Base-by-base conservation (phyloP, 2,113 vertebrate genomes). In the Oceanodroma tethys region DNA sequence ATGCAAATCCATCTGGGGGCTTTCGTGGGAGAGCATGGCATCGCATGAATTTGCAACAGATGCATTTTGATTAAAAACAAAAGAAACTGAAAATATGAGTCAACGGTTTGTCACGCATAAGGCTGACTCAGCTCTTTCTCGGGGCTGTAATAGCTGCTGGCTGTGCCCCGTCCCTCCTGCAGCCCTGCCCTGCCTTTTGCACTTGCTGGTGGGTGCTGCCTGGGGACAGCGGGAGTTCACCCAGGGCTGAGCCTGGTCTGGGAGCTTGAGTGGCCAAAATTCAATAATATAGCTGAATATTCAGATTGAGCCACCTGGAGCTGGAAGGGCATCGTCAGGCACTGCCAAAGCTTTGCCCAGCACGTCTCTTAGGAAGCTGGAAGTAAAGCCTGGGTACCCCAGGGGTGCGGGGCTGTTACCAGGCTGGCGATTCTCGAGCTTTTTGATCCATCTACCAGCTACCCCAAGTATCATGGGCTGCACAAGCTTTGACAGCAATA, bases 41-140 rank as follows among this genome's bases (percentile, higher is more conserved):
- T 32, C 1, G 8, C 6, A 0, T 34, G 36, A 52, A 20, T 81
- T 62, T 16, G 40, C 65, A 48, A 6, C 70, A 58, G 42, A 12
- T 10, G 17, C 42, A 0, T 62, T 88, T 45, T 16, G 22, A 36
- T 76, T 43, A 50, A 50, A 85, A 56, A 2, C 42, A 66, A 21
- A 68, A 45, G 74, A 78, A 86, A 73, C 70, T 42, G 59, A 47
- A 73, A 81, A 47, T 29, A 19, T 52, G 81, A 86, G 50, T 63
- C 65, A 86, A 21, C 7, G 9, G 26, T 72, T 85, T 47, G 4
- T 38, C 30, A 23, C 0, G 4, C 2, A 0, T 4, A 2, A 15
- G 27, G 45, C 43, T 79, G 81, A 74, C 81, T 83, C 43, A 6
- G 89, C 10, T 36, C 0, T 43, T 71, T n/a, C 16, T 52, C 5